phyloP scores from a whole-genome alignment of 2,888 invertebrate genomes.

The Allygus modestus region DNA sequence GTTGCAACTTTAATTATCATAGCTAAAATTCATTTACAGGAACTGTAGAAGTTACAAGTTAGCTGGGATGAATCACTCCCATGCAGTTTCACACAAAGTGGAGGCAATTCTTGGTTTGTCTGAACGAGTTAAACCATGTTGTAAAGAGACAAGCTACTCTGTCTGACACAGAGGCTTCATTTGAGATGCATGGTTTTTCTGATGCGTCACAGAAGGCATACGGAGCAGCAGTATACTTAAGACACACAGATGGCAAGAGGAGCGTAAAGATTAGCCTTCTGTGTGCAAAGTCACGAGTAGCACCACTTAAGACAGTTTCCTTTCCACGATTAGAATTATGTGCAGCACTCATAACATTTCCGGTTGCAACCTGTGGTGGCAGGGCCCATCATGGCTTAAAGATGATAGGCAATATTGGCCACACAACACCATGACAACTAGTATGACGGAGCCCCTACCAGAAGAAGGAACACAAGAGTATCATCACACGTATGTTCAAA shows the following conservation, averaged over 20 bases:
- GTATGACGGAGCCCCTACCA: no score
- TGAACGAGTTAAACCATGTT: not conserved
- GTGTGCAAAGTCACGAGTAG: conserved; percentile 47
- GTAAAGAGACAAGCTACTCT: not conserved
- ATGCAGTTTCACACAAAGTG: not conserved
- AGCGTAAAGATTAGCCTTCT: not conserved
- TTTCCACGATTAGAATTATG: conserved; percentile 49
- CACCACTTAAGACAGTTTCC: conserved; percentile 39
- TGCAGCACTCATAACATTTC: conserved; percentile 53
- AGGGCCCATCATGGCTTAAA: not conserved
- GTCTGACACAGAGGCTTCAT: not conserved
- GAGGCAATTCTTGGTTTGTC: not conserved
- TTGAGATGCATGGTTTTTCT: conserved; percentile 56
- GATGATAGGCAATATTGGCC: not conserved
- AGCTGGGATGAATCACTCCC: not conserved
- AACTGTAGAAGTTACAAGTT: not conserved
- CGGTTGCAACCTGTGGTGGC: conserved; percentile 63
- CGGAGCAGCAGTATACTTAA: conserved; percentile 35
- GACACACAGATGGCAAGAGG: not conserved
- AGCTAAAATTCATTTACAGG: not conserved
- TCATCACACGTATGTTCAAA: no score
- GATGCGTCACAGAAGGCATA: conserved; percentile 58
- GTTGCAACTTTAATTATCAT: not conserved
- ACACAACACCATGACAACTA: no score
- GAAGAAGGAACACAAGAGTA: no score